phyloP scores from a whole-genome alignment of 2,113 vertebrate genomes.

The Pachyramphus minor region DNA sequence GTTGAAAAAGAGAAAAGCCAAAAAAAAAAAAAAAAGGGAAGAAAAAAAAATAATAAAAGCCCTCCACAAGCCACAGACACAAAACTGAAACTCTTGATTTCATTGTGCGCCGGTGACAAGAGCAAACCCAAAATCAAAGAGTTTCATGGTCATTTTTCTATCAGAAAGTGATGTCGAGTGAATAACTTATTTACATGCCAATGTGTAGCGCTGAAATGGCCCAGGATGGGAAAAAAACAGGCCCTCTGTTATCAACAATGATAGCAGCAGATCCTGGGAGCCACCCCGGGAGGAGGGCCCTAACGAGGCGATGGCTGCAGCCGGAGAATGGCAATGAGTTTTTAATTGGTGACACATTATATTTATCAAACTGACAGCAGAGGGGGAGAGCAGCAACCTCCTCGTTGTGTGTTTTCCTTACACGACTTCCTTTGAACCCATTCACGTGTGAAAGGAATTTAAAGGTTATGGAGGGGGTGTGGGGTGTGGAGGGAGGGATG shows the following conservation, averaged over 20 bases:
- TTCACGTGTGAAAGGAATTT: conserved; percentile 81
- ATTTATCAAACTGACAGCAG: conserved; percentile 92
- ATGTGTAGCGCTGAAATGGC: conserved; percentile 75
- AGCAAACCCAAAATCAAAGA: conserved; percentile 87
- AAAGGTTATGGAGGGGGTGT: conserved; percentile 68
- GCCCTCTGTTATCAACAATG: conserved; percentile 77
- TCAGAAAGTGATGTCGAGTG: conserved; percentile 82
- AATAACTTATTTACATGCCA: conserved; percentile 97
- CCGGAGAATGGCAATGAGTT: conserved; percentile 86
- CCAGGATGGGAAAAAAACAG: conserved; percentile 82
- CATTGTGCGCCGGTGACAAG: conserved; percentile 78
- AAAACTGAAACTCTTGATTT: conserved; percentile 85
- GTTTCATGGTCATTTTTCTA: conserved; percentile 87
- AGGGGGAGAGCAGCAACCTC: conserved; percentile 76
- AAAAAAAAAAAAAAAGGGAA: neutral
- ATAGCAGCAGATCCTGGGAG: conserved; percentile 75
- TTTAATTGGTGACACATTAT: conserved; percentile 97
- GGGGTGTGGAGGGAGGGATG: conserved; percentile 12
- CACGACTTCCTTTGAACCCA: conserved; percentile 80
- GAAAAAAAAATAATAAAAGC: conserved; percentile 36
- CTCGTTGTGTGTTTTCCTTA: conserved; percentile 82
- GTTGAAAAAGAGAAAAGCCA: conserved; percentile 30
- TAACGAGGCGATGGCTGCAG: conserved; percentile 87
- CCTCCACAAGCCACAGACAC: neutral
- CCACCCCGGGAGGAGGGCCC: conserved; percentile 82